Conservation (phyloP, 2,888 invertebrate genomes). For the Mimachlamys varia region DNA sequence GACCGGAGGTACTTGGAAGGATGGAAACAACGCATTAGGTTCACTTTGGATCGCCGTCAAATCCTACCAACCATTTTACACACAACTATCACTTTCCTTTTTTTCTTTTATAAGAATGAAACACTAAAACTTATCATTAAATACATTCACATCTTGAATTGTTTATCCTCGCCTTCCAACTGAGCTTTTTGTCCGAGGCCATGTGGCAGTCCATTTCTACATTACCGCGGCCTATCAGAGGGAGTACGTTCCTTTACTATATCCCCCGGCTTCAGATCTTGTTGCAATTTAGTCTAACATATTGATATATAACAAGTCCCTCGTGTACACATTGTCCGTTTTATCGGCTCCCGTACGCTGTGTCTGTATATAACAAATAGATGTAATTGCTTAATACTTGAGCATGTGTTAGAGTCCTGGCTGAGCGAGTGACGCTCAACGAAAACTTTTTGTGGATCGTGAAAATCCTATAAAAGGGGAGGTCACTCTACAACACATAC, state of each 20-base stretch:
- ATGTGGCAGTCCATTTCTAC: background rate
- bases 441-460: conserved; percentile 13
- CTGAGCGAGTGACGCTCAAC: background rate
- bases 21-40: background rate
- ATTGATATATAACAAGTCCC: conserved; percentile 1
- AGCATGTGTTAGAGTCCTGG: conserved; percentile 7
- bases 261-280: background rate
- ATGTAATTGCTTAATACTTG: conserved; percentile 9
- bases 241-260: background rate
- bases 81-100: background rate
- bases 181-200: conserved; percentile 29
- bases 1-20: background rate
- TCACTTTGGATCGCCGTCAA: background rate
- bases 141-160: conserved; percentile 28
- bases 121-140: conserved; percentile 20
- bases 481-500: background rate
- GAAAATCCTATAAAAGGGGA: conserved; percentile 26
- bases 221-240: background rate
- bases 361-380: conserved; percentile 31
- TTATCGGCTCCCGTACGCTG: background rate
- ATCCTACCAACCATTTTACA: background rate
- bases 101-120: conserved; percentile 35
- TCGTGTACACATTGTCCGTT: conserved; percentile 5
- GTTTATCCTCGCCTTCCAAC: conserved; percentile 32
- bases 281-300: conserved; percentile 14